Evolutionary conservation across 2,113 vertebrate genomes (phyloP).

Genomic region (Microcebus jonahi): DNA sequence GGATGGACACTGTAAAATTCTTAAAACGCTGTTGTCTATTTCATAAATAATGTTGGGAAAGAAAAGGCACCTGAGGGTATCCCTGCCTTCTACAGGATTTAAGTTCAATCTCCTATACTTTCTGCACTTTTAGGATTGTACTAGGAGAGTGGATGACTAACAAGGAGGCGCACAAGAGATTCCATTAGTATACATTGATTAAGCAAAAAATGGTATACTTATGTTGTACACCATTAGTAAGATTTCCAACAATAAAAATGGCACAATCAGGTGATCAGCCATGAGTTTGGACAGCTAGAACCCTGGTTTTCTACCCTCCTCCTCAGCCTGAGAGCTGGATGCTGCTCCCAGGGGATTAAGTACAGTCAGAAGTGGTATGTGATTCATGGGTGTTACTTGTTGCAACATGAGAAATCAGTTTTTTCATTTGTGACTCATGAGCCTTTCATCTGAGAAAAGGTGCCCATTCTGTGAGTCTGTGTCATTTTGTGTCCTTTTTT

Average conservation of each 20-base stretch:
- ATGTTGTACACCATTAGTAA: not conserved
- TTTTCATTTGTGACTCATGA: slow-evolving; percentile 44
- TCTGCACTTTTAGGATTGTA: not conserved
- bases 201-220: not conserved
- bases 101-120: not conserved
- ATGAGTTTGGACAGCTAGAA: not conserved
- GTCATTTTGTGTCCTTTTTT: not conserved
- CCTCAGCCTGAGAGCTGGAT: no score
- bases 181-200: not conserved
- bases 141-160: no score
- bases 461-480: not conserved
- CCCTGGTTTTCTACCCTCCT: not conserved
- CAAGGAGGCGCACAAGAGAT: not conserved
- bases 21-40: not conserved
- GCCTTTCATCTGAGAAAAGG: not conserved
- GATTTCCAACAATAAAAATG: not conserved
- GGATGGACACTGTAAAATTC: not conserved
- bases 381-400: not conserved
- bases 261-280: not conserved
- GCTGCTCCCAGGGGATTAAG: not conserved
- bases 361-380: not conserved
- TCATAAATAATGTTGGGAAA: not conserved
- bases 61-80: not conserved
- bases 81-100: not conserved
- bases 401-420: not conserved